These are phyloP conservation scores for Lordiphosa clarofinis DNA, from an alignment of 1,140 invertebrate genomes.

Conservation along the genomic window DNA sequence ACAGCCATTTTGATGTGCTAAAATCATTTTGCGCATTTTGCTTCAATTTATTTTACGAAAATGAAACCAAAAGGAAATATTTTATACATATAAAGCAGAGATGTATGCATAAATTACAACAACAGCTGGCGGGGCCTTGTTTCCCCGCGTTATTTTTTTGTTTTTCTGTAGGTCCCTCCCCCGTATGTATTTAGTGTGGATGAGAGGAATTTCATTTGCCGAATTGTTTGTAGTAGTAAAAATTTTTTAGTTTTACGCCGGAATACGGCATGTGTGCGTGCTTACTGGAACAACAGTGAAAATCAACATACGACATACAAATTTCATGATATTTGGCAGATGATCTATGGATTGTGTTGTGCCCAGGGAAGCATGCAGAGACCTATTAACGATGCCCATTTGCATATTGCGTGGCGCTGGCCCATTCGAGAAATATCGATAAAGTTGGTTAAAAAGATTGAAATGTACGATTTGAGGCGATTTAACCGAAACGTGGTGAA, in stretches of 20 bases:
- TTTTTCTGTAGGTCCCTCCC: constrained; percentile 10
- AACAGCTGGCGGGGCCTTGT: constrained; percentile 47
- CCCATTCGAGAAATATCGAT: constrained; percentile 68
- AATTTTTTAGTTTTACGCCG: constrained; percentile 38
- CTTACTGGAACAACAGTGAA: constrained; percentile 63
- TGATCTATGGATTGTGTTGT: constrained; percentile 58
- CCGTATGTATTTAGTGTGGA: constrained; percentile 26
- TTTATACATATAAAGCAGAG: constrained; percentile 44
- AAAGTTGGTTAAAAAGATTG: constrained; percentile 78
- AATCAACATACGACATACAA: constrained; percentile 62
- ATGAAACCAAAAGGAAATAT: constrained; percentile 30
- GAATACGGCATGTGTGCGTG: constrained; percentile 59
- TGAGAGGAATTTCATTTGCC: constrained; percentile 61
- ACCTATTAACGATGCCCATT: constrained; percentile 68
- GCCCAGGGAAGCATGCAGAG: constrained; percentile 50
- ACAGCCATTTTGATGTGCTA: constrained; percentile 37
- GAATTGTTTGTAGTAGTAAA: constrained; percentile 65
- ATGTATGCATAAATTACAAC: constrained; percentile 69
- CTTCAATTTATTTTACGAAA: constrained; percentile 47
- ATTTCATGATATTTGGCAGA: constrained; percentile 70
- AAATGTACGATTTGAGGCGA: constrained; percentile 74
- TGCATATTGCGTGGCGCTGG: constrained; percentile 71
- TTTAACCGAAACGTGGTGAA: constrained; percentile 56
- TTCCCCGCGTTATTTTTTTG: constrained; percentile 13
- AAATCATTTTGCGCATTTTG: constrained; percentile 55